Base-by-base conservation (phyloP, 2,888 invertebrate genomes). In the Drosophila emarginata region DNA sequence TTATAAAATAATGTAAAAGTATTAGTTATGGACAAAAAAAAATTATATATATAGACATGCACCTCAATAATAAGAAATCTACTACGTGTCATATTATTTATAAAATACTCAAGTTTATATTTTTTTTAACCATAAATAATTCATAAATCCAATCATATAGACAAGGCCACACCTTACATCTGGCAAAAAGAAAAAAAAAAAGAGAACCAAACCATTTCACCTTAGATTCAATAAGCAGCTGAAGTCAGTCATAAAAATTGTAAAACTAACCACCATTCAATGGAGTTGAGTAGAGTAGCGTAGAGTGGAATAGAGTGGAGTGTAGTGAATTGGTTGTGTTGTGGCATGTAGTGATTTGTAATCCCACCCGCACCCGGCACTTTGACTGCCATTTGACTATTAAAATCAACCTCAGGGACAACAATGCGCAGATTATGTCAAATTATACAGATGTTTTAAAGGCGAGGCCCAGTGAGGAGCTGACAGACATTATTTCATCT, bases 371-470 rank as follows among this genome's bases (percentile, higher is more conserved):
- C 70, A 78, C 72, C 74, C 77, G 63, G 60, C 61, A 65, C 26
- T 26, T 26, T 28, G 57, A 50, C 57, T 11, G 39, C 67, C 40
- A 72, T 72, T 72, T 72, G 71, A 53, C 71, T 72, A 72, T 72
- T 66, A 66, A 66, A 72, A 40, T 45, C 4, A 40, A 5, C 18
- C 32, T 11, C 4, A 12, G 58, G 7, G 63, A 74, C 72, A 80
- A 84, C 81, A 87, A 87, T 76, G 72, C 70, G 69, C 67, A 80
- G 88, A 85, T 87, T 87, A 85, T 85, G 77, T 77, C 83, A 86
- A 88, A 80, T 84, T 80, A 72, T 80, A 87, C 68, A 73, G 78
- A 70, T 76, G 82, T 73, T 81, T 77, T 66, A 57, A 71, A 81
- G 87, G 71, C 72, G 76, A 57, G 71, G 66, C 58, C 28, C 52